Conservation (phyloP, 2,797 vertebrate species). For the Ptychadena robeensis region DNA sequence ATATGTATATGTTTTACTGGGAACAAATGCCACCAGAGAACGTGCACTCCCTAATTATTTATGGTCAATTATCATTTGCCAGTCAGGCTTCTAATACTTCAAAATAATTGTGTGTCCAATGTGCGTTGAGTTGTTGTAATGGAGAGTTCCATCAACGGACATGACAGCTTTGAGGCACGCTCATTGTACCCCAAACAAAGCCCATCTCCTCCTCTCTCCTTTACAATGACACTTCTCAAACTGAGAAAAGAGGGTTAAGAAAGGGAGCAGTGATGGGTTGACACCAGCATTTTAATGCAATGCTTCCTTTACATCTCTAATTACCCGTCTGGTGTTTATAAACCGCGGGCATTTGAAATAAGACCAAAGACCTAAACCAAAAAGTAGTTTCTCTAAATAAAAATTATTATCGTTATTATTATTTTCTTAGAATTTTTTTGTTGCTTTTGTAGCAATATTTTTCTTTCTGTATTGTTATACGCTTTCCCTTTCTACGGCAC, state of each 20-base stretch:
- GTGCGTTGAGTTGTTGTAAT: conserved; percentile 64
- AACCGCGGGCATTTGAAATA: not conserved
- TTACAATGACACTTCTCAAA: conserved; percentile 60
- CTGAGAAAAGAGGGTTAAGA: conserved; percentile 60
- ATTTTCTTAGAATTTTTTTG: not conserved
- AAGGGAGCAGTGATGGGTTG: conserved; percentile 30
- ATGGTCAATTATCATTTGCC: conserved; percentile 74
- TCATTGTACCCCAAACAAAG: conserved; percentile 62
- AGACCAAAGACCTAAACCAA: not conserved
- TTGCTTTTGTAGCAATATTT: not conserved
- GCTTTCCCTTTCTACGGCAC: conserved; percentile 14
- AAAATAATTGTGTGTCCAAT: conserved; percentile 71
- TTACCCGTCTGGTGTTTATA: conserved; percentile 4
- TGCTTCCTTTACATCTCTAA: conserved; percentile 46
- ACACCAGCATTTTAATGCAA: conserved; percentile 50
- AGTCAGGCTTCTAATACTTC: conserved; percentile 71
- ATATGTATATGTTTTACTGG: conserved; percentile 68
- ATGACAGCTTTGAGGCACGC: conserved; percentile 8
- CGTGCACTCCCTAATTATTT: conserved; percentile 73
- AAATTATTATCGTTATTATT: not conserved
- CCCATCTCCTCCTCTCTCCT: conserved; percentile 53
- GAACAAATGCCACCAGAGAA: conserved; percentile 66
- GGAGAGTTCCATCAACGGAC: conserved; percentile 61
- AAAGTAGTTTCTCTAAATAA: not conserved
- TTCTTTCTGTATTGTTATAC: conserved; percentile 12